Evolutionary conservation across 1,140 invertebrate genomes (phyloP), one percentile per base, ranked within the genome.

Genomic region (Drosophila ogumai): DNA sequence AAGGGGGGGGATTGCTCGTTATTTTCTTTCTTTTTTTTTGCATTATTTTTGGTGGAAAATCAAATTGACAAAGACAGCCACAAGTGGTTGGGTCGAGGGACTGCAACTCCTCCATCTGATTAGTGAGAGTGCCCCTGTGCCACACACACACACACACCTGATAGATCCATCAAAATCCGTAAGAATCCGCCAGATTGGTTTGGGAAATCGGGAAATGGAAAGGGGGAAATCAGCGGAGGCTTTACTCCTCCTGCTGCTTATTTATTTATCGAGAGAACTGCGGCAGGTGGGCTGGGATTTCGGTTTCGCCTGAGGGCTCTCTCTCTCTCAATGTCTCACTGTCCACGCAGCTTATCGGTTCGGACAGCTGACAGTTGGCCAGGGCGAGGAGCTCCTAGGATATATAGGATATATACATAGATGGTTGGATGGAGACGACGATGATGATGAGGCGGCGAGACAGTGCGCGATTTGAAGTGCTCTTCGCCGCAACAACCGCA

Each of bases 61-160:
- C 73, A 74, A 90, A 90, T 84, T 90, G 84, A 88, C 76, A 87
- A 75, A 47, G 85, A 87, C 85, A 84, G 85, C 75, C 75, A 75
- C 66, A 86, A 88, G 84, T 84, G 84, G 76, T 55, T 52, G 60
- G 59, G 44, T 57, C 50, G 55, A 65, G 71, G 81, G 73, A 85
- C 66, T 77, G 43, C 25, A 40, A 56, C 76, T 68, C 41, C 49
- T 28, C 32, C 28, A 5, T 6, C 66, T 82, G 75, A 82, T 82
- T 82, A 82, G 75, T 75, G 71, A 72, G 69, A 73, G 69, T 73
- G 67, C 52, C 65, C 41, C 64, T 31, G n/a, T 65, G 59, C 41
- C 55, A 34, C 31, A 43, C n/a, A 58, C 63, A 31, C 32, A 28
- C 64, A 38, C 63, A 56, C 66, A 71, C 22, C 68, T 80, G 77